phyloP scores from a whole-genome alignment of 2,888 invertebrate genomes.

The Dorcus parallelipipedus region DNA sequence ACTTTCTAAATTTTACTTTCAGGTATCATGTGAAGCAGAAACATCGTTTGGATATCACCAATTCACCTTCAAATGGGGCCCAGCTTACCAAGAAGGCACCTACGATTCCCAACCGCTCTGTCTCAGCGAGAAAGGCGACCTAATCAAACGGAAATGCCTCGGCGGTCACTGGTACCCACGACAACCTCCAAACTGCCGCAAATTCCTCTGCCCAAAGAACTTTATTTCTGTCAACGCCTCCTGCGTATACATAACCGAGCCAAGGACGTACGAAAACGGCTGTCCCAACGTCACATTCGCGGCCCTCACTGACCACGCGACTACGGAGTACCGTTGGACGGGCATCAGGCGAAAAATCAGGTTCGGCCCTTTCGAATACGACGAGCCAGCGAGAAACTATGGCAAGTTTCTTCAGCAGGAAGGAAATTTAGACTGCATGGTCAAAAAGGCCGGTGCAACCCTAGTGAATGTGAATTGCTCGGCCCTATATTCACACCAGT shows the following conservation, averaged over 20 bases:
- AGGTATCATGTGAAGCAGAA: too few species aligned
- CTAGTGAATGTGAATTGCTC: slow-evolving; percentile 8
- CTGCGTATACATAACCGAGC: slow-evolving; percentile 42
- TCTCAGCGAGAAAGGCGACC: slow-evolving; percentile 30
- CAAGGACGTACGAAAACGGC: slow-evolving; percentile 30
- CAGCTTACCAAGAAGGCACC: background rate
- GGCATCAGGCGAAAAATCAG: slow-evolving; percentile 27
- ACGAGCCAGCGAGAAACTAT: slow-evolving; percentile 25
- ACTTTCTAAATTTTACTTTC: too few species aligned
- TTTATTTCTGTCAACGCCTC: slow-evolving; percentile 24
- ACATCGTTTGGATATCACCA: too few species aligned
- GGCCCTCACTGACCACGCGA: slow-evolving; percentile 24
- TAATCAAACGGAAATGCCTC: slow-evolving; percentile 33
- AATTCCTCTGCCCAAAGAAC: slow-evolving; percentile 28
- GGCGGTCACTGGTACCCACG: slow-evolving; percentile 36
- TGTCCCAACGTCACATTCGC: slow-evolving; percentile 29
- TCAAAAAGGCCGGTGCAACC: slow-evolving; percentile 8
- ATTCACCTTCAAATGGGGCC: slow-evolving; percentile 1
- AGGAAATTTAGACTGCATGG: slow-evolving; percentile 23
- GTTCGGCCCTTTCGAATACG: slow-evolving; percentile 30
- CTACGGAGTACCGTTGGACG: slow-evolving; percentile 29
- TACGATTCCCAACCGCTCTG: slow-evolving; percentile 40
- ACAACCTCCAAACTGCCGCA: slow-evolving; percentile 28
- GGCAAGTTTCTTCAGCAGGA: slow-evolving; percentile 16
- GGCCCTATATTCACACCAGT: slow-evolving; percentile 15